Evolutionary conservation across 2,888 invertebrate species (phyloP), one percentile per base, ranked within the genome.

Genomic region (Drosophila sordidapex): DNA sequence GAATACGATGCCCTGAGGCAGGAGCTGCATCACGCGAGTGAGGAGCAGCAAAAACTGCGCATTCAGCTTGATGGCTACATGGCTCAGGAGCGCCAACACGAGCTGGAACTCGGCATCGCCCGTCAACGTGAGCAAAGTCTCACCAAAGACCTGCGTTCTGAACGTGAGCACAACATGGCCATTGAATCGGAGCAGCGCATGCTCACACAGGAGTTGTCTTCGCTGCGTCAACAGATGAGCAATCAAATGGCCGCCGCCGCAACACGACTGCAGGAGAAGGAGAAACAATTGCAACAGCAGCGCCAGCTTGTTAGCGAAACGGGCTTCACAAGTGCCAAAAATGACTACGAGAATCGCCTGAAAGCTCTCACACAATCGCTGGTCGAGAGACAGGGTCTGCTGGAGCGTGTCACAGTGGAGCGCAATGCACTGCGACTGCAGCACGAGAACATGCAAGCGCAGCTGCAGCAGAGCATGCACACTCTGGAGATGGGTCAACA

Each of bases 351-450:
- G 52, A 79, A 75, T 3, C 92, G 94, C 53, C 93, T 96, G 13
- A 94, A 95, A 54, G 93, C 94, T 2, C 93, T 98, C 21, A 98
- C 98, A 0, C 96, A 98, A 90, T 97, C 96, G 52, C 94, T 98
- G 40, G 96, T 98, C 65, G 95, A 96, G 89, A 98, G 97, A 91
- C 98, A 98, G 93, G 96, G 96, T 51, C 95, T 96, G 79, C 94
- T 98, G n/a, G 98, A 98, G 91, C 94, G 95, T 27, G 94, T 97
- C 49, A 95, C 97, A 63, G 96, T 97, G 0, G 98, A 98, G 89
- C 96, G 97, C 90, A 98, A 98, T 94, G 97, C 97, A 27, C 93
- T 98, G 59, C 94, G 95, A 81, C 94, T 98, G 83, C 98, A 98
- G 91, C 92, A 98, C 84, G 98, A 98, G 91, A 81, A 87, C 40